Conservation (phyloP, 92 coral and sea anemone species). For the Epizoanthus rinbou region DNA sequence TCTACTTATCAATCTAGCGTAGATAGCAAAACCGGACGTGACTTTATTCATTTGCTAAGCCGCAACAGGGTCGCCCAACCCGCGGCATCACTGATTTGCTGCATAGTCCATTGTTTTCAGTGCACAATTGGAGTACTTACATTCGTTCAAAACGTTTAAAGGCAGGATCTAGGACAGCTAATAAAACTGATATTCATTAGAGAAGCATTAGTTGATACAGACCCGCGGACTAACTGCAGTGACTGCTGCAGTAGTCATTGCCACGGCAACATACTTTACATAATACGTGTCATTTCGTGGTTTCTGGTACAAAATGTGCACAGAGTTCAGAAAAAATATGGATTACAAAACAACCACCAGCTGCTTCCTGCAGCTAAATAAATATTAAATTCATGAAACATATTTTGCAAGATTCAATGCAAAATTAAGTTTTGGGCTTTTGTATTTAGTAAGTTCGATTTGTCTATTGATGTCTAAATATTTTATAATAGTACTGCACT, state of each 20-base stretch:
- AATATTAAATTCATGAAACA: neutral
- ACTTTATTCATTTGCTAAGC: neutral
- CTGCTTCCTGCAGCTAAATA: neutral
- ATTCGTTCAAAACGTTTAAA: no score
- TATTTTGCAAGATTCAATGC: neutral
- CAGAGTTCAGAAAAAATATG: no score
- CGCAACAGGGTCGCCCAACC: no score
- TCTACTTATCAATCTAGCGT: conserved; percentile 14
- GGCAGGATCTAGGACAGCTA: no score
- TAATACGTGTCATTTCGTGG: no score
- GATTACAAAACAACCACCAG: neutral
- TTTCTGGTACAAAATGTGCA: no score
- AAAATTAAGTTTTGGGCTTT: conserved; percentile 11
- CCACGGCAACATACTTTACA: no score
- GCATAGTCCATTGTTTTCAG: neutral
- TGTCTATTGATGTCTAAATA: neutral
- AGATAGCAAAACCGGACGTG: neutral
- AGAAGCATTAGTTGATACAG: no score
- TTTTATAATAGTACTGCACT: neutral
- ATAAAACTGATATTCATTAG: no score
- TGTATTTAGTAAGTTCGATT: conserved; percentile 18
- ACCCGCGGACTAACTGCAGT: no score
- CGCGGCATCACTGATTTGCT: neutral
- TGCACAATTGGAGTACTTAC: neutral
- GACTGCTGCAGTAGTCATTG: no score